Evolutionary conservation across 1,140 invertebrate genomes (phyloP).

Genomic region (Goniozus legneri): DNA sequence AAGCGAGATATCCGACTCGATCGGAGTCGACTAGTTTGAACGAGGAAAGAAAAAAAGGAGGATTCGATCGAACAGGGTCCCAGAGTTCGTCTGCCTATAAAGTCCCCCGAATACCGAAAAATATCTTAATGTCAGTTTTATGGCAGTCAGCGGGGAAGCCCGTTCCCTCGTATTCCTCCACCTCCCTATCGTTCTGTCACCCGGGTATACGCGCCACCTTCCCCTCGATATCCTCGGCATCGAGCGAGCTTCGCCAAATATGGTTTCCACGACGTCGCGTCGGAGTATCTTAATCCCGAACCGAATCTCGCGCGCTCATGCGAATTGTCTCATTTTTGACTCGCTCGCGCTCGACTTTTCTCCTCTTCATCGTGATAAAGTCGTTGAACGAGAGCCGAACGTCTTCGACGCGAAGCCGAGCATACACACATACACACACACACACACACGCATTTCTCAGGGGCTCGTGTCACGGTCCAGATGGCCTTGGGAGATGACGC

Average conservation of each 20-base stretch:
- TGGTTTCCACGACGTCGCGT: constrained; percentile 12
- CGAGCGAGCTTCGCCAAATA: constrained; percentile 24
- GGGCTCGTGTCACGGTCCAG: constrained; percentile 24
- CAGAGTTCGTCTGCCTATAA: no score
- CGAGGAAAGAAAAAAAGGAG: no score
- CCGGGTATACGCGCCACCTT: constrained; percentile 1
- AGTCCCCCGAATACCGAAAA: constrained; percentile 2
- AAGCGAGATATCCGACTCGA: no score
- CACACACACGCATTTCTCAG: no score
- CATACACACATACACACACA: no score
- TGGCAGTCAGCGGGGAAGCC: neutral
- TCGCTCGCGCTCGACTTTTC: constrained; percentile 6
- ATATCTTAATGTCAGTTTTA: constrained; percentile 20
- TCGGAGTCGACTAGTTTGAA: no score
- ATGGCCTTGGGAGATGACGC: constrained; percentile 47
- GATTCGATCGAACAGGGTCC: no score
- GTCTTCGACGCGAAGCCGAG: no score
- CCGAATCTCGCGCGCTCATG: constrained; percentile 20
- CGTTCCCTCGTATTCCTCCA: neutral
- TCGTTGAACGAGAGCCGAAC: constrained; percentile 13
- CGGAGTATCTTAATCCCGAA: constrained; percentile 26
- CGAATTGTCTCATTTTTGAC: constrained; percentile 39
- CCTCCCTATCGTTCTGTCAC: neutral
- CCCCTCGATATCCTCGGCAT: constrained; percentile 5
- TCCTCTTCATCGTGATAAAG: constrained; percentile 35